Evolutionary conservation across 37 sponge, comb jelly and placozoan genomes (phyloP).

Genomic region (Dysidea cf. avara): DNA sequence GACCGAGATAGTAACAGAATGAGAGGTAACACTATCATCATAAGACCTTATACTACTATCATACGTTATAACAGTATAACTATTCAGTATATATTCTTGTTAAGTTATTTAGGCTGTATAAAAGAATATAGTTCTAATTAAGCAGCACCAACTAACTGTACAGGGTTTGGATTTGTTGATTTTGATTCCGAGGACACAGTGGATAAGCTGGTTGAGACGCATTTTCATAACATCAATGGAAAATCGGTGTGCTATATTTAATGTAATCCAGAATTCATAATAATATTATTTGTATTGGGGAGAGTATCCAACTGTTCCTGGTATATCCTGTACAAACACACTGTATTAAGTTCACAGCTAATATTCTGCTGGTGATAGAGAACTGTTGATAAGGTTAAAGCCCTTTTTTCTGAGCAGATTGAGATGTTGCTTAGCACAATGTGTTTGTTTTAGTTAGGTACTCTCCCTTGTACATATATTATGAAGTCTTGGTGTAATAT

Average conservation of each 20-base stretch:
- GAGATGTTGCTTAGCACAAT: no score
- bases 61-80: background rate
- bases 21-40: slow-evolving; percentile 25
- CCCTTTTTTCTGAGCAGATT: no score
- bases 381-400: no score
- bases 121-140: background rate
- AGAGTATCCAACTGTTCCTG: no score
- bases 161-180: slow-evolving; percentile 72
- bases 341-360: no score
- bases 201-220: slow-evolving; percentile 21
- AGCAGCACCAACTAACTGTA: background rate
- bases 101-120: background rate
- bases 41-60: background rate
- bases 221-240: slow-evolving; percentile 37
- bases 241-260: slow-evolving; percentile 46
- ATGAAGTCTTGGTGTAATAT: slow-evolving; percentile 2
- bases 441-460: no score
- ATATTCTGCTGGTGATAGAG: no score
- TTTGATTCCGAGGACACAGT: slow-evolving; percentile 37
- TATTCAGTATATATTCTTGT: background rate
- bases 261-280: no score
- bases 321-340: no score
- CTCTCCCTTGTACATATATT: no score
- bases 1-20: slow-evolving; percentile 46
- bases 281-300: no score